Base-by-base conservation (phyloP, 2,888 invertebrate species). In the Torymus auratus region DNA sequence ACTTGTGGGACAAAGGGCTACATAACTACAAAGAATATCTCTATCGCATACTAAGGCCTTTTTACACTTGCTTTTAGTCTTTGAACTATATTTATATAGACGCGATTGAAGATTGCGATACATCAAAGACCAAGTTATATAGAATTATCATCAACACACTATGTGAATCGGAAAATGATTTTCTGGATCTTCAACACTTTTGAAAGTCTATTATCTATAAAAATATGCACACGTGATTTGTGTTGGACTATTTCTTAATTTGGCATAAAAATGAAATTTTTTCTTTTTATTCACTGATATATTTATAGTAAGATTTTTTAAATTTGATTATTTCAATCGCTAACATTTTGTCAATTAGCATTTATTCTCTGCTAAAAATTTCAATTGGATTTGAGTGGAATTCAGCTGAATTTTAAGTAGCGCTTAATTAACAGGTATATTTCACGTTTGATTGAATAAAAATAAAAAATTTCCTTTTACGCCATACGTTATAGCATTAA, bases 31-130 rank as follows among this genome's bases (percentile, higher is more conserved):
- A 64, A 74, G 65, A 70, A 73, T 72, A 13, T 65, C 53, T 80
- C 70, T 74, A 75, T 75, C 65, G 65, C 69, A 70, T 75, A 65
- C 70, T 17, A 75, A 80, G 80, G 70, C 80, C 69, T 58, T 80
- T 68, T 80, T 65, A 41, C 41, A 41, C 41, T 41, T 41, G 41
- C 41, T 41, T 67, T 69, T 64, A 72, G 60, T 56, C 52, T 69
- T 65, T 65, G 58, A 41, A 58, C 20, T 52, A 65, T 65, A 52
- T 41, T 41, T 41, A 41, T 65, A 70, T 50, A 62, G 65, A 52
- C 41, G 55, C 61, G 23, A 23, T 75, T 23, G 28, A 41, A 68
- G 68, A 68, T 23, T 60, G 50, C 41, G 41, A 41, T 41, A 56
- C 52, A 67, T 50, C n/a, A 56, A 77, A 77, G 50, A 70, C n/a